A percentile compares a stretch with the other conserved stretches of the same genome.
phyloP scores from a whole-genome alignment of 2,888 invertebrate genomes.

The Graphium colonna region DNA sequence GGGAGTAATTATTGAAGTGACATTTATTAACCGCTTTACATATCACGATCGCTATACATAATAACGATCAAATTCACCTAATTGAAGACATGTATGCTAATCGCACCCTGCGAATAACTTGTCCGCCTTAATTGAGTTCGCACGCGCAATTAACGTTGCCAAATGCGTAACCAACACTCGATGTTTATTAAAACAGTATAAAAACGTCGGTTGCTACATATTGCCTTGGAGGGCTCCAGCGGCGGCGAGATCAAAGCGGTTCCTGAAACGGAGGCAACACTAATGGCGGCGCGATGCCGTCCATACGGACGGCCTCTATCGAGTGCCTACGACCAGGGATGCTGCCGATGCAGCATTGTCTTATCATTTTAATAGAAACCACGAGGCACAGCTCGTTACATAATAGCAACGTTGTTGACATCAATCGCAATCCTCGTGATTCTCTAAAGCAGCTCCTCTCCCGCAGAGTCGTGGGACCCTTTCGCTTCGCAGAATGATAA shows the following conservation, averaged over 20 bases:
- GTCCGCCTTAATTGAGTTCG: neutral
- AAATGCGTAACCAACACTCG: neutral
- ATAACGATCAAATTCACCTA: no score
- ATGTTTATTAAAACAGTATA: neutral
- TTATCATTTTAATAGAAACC: neutral
- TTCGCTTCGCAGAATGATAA: no score
- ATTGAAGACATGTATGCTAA: neutral
- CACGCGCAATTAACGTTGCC: neutral
- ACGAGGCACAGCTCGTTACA: neutral
- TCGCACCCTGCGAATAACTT: neutral
- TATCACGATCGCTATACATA: no score
- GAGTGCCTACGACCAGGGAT: neutral
- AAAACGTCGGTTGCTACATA: neutral
- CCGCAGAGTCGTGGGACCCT: no score
- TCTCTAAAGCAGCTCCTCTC: no score
- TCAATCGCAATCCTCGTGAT: no score
- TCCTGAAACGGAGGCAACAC: neutral
- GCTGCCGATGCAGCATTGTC: neutral
- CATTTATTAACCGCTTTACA: no score
- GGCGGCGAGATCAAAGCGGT: neutral
- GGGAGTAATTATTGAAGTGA: no score
- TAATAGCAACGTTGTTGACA: no score
- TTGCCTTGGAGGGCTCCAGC: neutral
- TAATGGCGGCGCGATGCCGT: constrained; percentile 19
- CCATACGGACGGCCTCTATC: no score